Evolutionary conservation across 2,888 invertebrate species (phyloP).

Genomic region (Entomobrya multifasciata): DNA sequence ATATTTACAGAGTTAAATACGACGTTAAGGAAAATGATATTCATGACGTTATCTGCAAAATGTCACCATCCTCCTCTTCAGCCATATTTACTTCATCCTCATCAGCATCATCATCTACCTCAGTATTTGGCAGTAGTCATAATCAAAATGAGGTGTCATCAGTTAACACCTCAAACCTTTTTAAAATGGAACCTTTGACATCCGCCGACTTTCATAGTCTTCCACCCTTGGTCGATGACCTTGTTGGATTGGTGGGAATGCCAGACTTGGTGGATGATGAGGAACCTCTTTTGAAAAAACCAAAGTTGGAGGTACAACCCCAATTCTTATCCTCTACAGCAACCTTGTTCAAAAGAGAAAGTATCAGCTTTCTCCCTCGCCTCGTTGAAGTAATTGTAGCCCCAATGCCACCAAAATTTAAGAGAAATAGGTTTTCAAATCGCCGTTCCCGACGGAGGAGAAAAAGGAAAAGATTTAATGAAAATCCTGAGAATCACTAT

Average conservation of each 20-base stretch:
- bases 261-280: conserved; percentile 40
- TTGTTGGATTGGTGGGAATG: conserved; percentile 13
- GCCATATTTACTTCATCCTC: background rate
- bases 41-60: conserved; percentile 75
- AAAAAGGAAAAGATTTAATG: background rate
- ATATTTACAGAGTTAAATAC: conserved; percentile 77
- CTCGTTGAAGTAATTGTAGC: conserved; percentile 74
- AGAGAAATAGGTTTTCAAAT: background rate
- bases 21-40: conserved; percentile 79
- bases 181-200: conserved; percentile 44
- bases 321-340: conserved; percentile 42
- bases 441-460: background rate
- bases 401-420: conserved; percentile 61
- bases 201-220: conserved; percentile 29
- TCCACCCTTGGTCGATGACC: conserved; percentile 27
- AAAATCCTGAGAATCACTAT: no score
- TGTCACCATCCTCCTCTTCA: conserved; percentile 25
- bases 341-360: conserved; percentile 73
- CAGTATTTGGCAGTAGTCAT: no score
- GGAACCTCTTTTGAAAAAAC: conserved; percentile 68
- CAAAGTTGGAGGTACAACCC: conserved; percentile 55
- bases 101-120: background rate
- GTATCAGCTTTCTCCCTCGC: conserved; percentile 74
- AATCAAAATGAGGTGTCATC: no score
- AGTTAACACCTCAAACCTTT: conserved; percentile 16